phyloP scores from a whole-genome alignment of 2,797 vertebrate genomes.

The Odontamblyopus rebecca region DNA sequence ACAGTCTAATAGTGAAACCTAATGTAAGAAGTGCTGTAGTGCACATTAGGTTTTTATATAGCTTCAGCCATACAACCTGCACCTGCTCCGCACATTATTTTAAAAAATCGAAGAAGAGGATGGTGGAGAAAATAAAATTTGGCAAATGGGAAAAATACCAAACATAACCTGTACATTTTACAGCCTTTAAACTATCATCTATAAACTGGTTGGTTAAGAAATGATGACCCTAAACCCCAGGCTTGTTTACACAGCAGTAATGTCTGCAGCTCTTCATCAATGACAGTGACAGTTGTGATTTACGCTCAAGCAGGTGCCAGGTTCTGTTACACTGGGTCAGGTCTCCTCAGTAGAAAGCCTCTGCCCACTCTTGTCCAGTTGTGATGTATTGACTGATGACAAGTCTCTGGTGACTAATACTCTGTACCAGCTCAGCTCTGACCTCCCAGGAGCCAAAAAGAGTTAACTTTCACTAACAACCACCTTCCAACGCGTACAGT shows the following conservation, averaged over 20 bases:
- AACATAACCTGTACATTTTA: not conserved
- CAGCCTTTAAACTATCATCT: not conserved
- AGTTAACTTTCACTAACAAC: conserved; percentile 3
- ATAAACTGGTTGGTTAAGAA: not conserved
- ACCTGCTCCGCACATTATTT: not conserved
- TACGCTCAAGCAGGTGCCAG: conserved; percentile 51
- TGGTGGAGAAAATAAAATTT: not conserved
- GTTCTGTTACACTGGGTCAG: conserved; percentile 46
- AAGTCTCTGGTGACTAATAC: conserved; percentile 32
- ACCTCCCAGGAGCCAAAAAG: conserved; percentile 13
- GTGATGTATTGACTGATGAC: conserved; percentile 55
- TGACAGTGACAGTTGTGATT: conserved; percentile 37
- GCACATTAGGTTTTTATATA: not conserved
- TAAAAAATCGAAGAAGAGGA: not conserved
- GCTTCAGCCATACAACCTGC: not conserved
- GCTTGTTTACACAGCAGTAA: conserved; percentile 19
- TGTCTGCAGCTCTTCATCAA: conserved; percentile 16
- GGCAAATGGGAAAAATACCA: too few relatives aligned
- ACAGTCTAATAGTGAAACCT: not conserved
- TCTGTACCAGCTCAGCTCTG: conserved; percentile 22
- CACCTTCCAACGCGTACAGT: not conserved
- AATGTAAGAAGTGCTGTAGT: not conserved
- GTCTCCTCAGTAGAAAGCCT: conserved; percentile 13
- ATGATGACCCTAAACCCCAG: not conserved
- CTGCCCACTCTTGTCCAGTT: conserved; percentile 5